Base-by-base conservation (phyloP, 2,888 invertebrate genomes). In the Aromia moschata region DNA sequence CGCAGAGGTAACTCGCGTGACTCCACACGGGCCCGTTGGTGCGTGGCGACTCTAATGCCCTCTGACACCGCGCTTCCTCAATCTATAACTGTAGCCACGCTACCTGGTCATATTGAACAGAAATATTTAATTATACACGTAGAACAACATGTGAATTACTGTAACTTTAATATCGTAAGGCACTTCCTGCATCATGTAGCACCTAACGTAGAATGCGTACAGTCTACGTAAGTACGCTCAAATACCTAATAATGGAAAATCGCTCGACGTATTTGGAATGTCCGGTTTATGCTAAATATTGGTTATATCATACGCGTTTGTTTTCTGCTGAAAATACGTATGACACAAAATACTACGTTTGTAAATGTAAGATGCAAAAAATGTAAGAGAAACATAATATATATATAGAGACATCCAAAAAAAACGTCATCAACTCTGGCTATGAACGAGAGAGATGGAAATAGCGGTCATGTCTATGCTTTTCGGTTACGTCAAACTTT, bases 1-100 rank as follows among this genome's bases (percentile, higher is more conserved):
- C 15, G 17, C 52, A 37, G 30, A 38, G 37, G 38, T 41, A 52
- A 52, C 62, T 69, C 63, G 67, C 65, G 67, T 67, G 67, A 66
- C 64, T 61, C 58, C 53, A 58, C 38, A 52, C 51, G 52, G 17
- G 41, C 15, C 60, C 70, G 69, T 70, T 75, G 77, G 76, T 77
- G 77, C 77, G 77, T 77, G 77, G 76, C 71, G 75, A 73, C 76
- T 77, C 68, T 68, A 68, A 65, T 77, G 77, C 76, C 78, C 79
- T 77, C 69, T 78, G 77, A 78, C 79, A 77, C 70, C 51, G 56
- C 67, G 69, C 73, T 74, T 73, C 72, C 70, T 73, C 69, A 68
- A 74, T 74, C 74, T 72, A 73, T 76, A 77, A 77, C 77, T 73
- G 74, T 74, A 73, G 72, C 76, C 70, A 75, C 76, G 76, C 77